Base-by-base conservation (phyloP, 2,888 invertebrate species). In the Coremacera marginata region DNA sequence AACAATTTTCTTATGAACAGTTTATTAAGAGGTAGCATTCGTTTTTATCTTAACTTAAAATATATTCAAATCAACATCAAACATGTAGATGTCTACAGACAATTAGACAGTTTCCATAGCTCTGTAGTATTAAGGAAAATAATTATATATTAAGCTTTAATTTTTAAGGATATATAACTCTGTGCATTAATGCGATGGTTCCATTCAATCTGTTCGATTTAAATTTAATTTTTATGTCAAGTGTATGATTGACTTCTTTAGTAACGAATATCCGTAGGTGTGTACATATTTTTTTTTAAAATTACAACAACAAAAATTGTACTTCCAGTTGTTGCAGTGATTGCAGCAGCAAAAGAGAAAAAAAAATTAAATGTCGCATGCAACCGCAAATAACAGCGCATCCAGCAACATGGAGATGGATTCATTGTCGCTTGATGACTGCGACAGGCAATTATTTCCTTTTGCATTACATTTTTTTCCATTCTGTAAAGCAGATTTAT, bases 371-470 rank as follows among this genome's bases (percentile, higher is more conserved):
- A 25, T 70, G 63, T 62, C 62, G 19, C 72, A 63, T 62, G 31
- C 49, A 51, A 73, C 72, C 72, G 51, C 72, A 52, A 70, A 70
- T 55, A 70, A 57, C 63, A 37, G 63, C 34, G 63, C 62, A 31
- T 65, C 27, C 27, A 27, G 63, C 63, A 19, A n/a, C 34, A 22
- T 31, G 37, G 25, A 62, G 60, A 60, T 37, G 22, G 51, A 44
- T 62, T 73, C 72, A 27, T 73, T 73, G 25, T 49, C 49, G 72
- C 72, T 51, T 63, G 27, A 73, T 62, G 63, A 49, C 72, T 49
- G 72, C 62, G 72, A 73, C 72, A 73, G 62, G 62, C 72, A 73
- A 73, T 73, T 73, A 73, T 73, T 73, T 71, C 16, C 60, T 25
- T 37, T 68, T 70, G 22, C 44, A 73, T 27, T 37, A 25, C 22